Base-by-base conservation (phyloP, 2,113 vertebrate genomes). In the Pandion haliaetus region DNA sequence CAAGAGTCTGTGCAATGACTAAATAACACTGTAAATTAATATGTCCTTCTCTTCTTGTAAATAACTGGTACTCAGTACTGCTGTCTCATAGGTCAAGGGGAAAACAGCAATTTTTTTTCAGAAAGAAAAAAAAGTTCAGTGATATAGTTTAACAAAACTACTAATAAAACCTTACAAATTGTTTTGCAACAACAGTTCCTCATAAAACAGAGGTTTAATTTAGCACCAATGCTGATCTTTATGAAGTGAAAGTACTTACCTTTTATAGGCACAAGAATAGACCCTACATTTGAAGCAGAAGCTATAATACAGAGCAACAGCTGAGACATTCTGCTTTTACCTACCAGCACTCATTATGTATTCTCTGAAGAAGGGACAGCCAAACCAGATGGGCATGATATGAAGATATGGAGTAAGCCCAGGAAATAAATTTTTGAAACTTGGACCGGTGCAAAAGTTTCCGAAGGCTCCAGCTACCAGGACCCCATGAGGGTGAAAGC, bases 401-500 rank as follows among this genome's bases (percentile, higher is more conserved):
- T 99, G 98, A 49, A 98, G 95, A 82, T 98, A 98, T 0, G 96
- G 88, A 4, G 98, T 98, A 44, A 98, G 93, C 52, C 97, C 98
- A 15, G 98, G 98, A 94, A 98, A 98, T 66, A 98, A 93, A 65
- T 96, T 79, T 86, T 95, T 87, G 94, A 98, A 98, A 71, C 62
- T 50, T 7, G 98, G 58, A 87, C 94, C 96, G 0, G 96, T 98
- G 89, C 98, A 98, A 76, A 99, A 98, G 90, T 98, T 99, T 94
- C 97, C 98, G 12, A 98, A 98, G 82, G 97, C 98, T 97, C 98
- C 98, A 94, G 92, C 86, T 38, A 95, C 98, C 13, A 98, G 85
- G 72, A 98, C 95, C 14, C 98, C 98, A n/a, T 98, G 98, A 66
- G 98, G 98, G 72, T 98, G 98, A 97, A 98, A 98, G 44, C 98